Evolutionary conservation across 2,113 vertebrate species (phyloP), one percentile per base, ranked within the genome.

Genomic region (Sebastes fasciatus): DNA sequence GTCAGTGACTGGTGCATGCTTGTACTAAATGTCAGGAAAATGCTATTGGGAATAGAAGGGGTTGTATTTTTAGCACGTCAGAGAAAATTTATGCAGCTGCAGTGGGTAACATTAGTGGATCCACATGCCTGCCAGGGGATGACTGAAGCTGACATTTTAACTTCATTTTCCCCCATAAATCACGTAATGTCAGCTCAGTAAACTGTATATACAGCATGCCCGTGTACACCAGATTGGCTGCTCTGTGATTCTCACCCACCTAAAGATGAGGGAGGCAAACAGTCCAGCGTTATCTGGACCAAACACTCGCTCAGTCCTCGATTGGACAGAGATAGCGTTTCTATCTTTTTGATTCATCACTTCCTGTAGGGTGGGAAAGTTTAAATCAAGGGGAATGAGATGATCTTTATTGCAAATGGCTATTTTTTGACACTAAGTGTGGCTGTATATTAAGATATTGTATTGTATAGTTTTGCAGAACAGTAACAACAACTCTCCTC

Each of bases 51-150:
- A 69, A 76, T 45, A 43, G 40, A 34, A 60, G 6, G 23, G 16
- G n/a, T n/a, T 74, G 49, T 64, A 68, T 63, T 77, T 86, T 73
- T 67, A 73, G 63, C 49, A 2, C 12, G 40, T 69, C 10, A 75
- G 40, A 65, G 1, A 19, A 49, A 58, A 57, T 67, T 51, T 49
- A 67, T 77, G 68, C 40, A 49, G 60, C 34, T 66, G 45, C 17
- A 43, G 6, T 58, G 42, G n/a, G 55, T n/a, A 52, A 65, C 67
- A 51, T 70, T 12, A 7, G 6, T 12, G 23, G 14, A 40, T 66
- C 54, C 45, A 16, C 49, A n/a, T 17, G 65, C 21, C 13, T 70
- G 23, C 58, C 66, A 82, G 58, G 1, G 6, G 8, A 57, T 55
- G 11, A 57, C 14, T 71, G 14, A 65, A 65, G 43, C 42, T 54